A percentile compares a stretch with the other conserved stretches of the same genome.
These are phyloP conservation scores for Nycticebus coucang DNA, from an alignment of 2,113 vertebrate genomes.

Conservation along the genomic window DNA sequence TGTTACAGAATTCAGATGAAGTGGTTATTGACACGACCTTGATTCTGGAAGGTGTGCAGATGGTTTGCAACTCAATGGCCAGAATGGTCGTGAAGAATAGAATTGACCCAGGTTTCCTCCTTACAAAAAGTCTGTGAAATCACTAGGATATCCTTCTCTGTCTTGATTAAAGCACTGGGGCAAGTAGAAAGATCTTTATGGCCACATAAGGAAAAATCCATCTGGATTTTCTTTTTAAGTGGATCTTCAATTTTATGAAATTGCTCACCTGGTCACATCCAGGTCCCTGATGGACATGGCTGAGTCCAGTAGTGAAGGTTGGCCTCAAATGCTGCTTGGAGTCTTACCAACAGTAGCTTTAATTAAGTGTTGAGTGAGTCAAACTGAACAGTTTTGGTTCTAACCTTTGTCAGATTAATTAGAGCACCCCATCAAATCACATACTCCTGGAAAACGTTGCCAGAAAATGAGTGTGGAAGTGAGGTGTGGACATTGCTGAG, in stretches of 20 bases:
- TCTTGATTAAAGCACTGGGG: not conserved
- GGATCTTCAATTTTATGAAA: not conserved
- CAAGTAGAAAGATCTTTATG: not conserved
- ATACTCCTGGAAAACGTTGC: not conserved
- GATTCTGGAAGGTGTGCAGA: not conserved
- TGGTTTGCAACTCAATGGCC: not conserved
- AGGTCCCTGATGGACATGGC: not conserved
- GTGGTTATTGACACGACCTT: not conserved
- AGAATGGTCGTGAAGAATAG: not conserved
- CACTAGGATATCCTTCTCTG: not conserved
- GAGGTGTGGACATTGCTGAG: not conserved
- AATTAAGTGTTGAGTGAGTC: not conserved
- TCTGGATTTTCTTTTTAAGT: not conserved
- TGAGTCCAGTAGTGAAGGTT: not conserved
- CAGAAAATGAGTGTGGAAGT: not conserved
- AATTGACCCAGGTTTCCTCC: not conserved
- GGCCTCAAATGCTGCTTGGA: not conserved
- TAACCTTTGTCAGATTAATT: not conserved
- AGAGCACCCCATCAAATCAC: not conserved
- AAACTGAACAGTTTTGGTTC: not conserved
- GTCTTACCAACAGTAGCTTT: not conserved
- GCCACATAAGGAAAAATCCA: not conserved
- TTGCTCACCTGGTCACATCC: not conserved
- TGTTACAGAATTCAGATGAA: not conserved
- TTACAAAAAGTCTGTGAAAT: not conserved